Base-by-base conservation (phyloP, 2,888 invertebrate genomes). In the Phorcus lineatus region DNA sequence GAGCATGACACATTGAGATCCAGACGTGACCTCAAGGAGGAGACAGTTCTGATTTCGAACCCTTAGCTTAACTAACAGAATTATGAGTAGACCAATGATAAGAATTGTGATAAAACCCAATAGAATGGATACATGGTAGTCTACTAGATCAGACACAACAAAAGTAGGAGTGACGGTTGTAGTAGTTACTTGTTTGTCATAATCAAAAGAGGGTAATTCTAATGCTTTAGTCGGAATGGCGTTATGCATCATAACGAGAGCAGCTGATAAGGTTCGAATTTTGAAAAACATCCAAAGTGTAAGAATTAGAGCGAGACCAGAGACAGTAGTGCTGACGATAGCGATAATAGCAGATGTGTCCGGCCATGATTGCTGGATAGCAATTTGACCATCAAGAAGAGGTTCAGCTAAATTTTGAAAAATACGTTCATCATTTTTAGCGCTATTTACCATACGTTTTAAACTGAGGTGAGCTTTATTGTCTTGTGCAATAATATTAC, bases 381-480 rank as follows among this genome's bases (percentile, higher is more conserved):
- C 9, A 9, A 57, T 57, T n/a, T 57, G 22, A 57, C 57, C 57
- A n/a, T 57, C 57, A n/a, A 57, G 57, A 22, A 57, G 57, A n/a
- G 57, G 57, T 57, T 57, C 57, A 57, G 57, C 57, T 57, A n/a
- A n/a, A 57, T n/a, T 57, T 22, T 57, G n/a, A 22, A 57, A 57
- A 22, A 57, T 57, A 11, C 9, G n/a, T 22, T n/a, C 3, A 57
- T 57, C 57, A 16, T n/a, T 0, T 57, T 57, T 57, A 22, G 9
- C 55, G 9, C 57, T 16, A 22, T 9, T n/a, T 22, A 22, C 57
- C n/a, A 57, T 57, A 22, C 57, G 57, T 57, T n/a, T 9, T n/a
- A 57, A 22, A 54, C 66, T 66, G 16, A 66, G 22, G 24, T 66
- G 66, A 2, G 22, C 66, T 66, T 66, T 22, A 17, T 66, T 66